Evolutionary conservation across 2,888 invertebrate genomes (phyloP), one percentile per base, ranked within the genome.

Genomic region (Lasioglossum leucozonium): DNA sequence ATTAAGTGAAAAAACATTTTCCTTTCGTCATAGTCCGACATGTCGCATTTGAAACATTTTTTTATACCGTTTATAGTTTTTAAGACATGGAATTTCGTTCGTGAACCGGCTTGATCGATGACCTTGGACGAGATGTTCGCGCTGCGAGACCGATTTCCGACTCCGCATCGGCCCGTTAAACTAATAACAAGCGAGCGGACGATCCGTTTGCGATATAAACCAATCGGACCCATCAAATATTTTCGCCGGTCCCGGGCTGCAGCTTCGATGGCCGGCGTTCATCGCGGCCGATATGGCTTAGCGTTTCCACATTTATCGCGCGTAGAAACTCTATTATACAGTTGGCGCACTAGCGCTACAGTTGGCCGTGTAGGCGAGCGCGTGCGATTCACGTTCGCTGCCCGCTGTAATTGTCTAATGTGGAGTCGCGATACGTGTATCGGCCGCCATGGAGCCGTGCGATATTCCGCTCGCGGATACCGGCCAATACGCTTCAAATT

Each of bases 401-500:
- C 18, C 26, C 44, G 58, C 40, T 82, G 73, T 84, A 88, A 90
- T 81, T 82, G 81, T 90, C 82, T 81, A 85, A 87, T 78, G 78
- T 82, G 82, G 30, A 79, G 74, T 42, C 76, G 47, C 78, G 78
- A 76, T 84, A 78, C 55, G 77, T 86, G 77, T 78, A 81, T 72
- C 69, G 73, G 40, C 62, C 30, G 30, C 62, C 30, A 62, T 62
- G 30, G 82, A 74, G 73, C 85, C 34, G 80, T 6, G 75, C 81
- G 82, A 85, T 88, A 91, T 89, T 87, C 86, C 79, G 81, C 62
- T 72, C 84, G 82, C 82, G 86, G 87, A 87, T 90, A 82, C 82
- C 75, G 85, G 85, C 62, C 91, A 91, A 91, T 91, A 89, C 86
- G 90, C 86, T 84, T 88, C 87, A 87, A 92, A 93, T 93, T 93